These are phyloP conservation scores for Cheilosia pagana DNA, from an alignment of 2,888 invertebrate species.

Conservation along the genomic window DNA sequence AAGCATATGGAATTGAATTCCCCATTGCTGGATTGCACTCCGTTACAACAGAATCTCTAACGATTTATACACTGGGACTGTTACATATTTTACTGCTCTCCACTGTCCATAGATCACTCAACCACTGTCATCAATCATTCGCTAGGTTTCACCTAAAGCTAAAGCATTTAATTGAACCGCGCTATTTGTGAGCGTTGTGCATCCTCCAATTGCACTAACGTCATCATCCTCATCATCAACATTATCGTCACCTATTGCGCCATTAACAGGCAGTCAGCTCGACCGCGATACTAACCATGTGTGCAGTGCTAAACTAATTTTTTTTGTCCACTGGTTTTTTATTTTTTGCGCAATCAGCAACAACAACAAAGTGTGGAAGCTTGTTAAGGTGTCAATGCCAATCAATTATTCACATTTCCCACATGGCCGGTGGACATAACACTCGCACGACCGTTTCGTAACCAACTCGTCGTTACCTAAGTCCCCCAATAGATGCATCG, in stretches of 20 bases:
- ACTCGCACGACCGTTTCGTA: conserved; percentile 32
- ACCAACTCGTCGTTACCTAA: conserved; percentile 28
- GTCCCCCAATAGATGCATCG: conserved; percentile 30
- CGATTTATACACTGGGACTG: neutral
- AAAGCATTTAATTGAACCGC: conserved; percentile 37
- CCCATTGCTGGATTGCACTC: too few relatives aligned
- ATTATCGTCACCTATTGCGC: conserved; percentile 12
- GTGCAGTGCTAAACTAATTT: conserved; percentile 4
- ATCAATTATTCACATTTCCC: conserved; percentile 74
- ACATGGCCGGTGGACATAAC: conserved; percentile 58
- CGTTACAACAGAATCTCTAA: neutral
- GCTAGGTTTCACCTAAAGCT: too few relatives aligned
- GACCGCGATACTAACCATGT: conserved; percentile 29
- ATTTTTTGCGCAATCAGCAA: conserved; percentile 40
- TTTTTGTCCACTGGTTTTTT: neutral
- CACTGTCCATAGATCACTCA: conserved; percentile 6
- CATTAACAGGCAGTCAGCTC: conserved; percentile 38
- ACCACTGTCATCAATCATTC: conserved; percentile 26
- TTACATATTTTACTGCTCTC: neutral
- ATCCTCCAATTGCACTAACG: conserved; percentile 11
- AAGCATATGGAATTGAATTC: too few relatives aligned
- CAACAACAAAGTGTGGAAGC: conserved; percentile 61
- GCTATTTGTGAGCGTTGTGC: conserved; percentile 4
- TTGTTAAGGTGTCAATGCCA: conserved; percentile 73
- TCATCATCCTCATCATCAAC: conserved; percentile 38